Evolutionary conservation across 2,797 vertebrate species (phyloP).

Genomic region (Etheostoma perlongum): DNA sequence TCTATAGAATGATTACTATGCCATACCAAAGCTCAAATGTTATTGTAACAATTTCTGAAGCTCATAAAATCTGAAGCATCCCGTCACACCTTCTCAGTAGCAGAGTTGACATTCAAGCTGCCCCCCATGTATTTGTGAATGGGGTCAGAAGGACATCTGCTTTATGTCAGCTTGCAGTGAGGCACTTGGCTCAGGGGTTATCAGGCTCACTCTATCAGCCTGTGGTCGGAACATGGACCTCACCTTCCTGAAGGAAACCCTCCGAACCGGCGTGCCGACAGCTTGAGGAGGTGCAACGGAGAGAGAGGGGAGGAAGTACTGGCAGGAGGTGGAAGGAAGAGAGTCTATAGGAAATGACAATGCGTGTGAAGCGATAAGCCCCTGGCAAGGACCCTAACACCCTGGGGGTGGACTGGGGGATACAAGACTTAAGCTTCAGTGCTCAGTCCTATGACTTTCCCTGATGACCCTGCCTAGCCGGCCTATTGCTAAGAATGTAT

Average conservation of each 20-base stretch:
- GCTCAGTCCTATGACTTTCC: conserved; percentile 47
- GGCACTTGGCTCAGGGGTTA: conserved; percentile 79
- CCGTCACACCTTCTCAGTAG: conserved; percentile 41
- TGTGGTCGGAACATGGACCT: conserved; percentile 73
- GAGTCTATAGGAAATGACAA: conserved; percentile 72
- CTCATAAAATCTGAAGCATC: conserved; percentile 36
- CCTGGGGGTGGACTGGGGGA: conserved; percentile 66
- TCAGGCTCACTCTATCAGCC: conserved; percentile 76
- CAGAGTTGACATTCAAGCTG: conserved; percentile 39
- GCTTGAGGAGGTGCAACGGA: conserved; percentile 67
- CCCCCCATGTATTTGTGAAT: conserved; percentile 48
- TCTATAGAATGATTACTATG: background rate
- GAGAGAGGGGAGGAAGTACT: conserved; percentile 44
- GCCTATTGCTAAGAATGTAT: conserved; percentile 19
- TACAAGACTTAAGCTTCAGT: conserved; percentile 71
- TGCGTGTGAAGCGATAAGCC: conserved; percentile 74
- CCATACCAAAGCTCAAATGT: conserved; percentile 13
- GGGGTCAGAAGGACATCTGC: conserved; percentile 81
- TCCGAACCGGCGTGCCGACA: conserved; percentile 74
- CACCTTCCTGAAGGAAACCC: conserved; percentile 76
- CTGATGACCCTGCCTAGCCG: conserved; percentile 53
- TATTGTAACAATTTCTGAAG: conserved; percentile 22
- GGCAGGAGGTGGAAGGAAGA: conserved; percentile 53
- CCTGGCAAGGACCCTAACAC: conserved; percentile 61
- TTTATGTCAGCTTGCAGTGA: conserved; percentile 80